Evolutionary conservation across 2,797 vertebrate species (phyloP).

Genomic region (Lateolabrax maculatus): DNA sequence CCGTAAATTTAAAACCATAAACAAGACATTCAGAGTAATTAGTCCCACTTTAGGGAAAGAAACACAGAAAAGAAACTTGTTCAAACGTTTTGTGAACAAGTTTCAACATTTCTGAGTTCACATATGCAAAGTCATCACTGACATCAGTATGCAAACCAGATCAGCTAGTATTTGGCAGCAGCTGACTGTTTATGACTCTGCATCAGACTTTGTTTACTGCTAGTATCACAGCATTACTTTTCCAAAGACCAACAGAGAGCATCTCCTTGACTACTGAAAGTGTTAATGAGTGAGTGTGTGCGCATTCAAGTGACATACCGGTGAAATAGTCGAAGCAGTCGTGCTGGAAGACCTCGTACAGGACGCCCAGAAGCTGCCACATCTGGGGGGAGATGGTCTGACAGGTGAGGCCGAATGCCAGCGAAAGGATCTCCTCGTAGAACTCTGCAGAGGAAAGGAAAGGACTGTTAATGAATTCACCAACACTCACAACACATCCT

Average conservation of each 20-base stretch:
- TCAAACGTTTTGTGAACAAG: too few species aligned
- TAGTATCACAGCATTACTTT: neutral
- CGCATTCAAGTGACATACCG: slow-evolving; percentile 79
- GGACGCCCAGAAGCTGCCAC: slow-evolving; percentile 96
- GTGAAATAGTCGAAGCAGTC: slow-evolving; percentile 98
- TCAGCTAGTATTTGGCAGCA: neutral
- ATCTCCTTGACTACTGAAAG: neutral
- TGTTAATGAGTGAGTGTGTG: too few species aligned
- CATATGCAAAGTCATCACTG: too few species aligned
- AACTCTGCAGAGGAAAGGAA: slow-evolving; percentile 88
- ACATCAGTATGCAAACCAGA: neutral
- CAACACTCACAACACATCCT: neutral
- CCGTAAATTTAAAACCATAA: too few species aligned
- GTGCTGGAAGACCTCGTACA: slow-evolving; percentile 96
- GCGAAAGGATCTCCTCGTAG: slow-evolving; percentile 97
- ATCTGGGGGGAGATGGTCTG: slow-evolving; percentile 96
- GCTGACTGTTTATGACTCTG: neutral
- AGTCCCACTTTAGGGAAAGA: too few species aligned
- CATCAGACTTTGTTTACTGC: neutral
- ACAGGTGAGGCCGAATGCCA: slow-evolving; percentile 96
- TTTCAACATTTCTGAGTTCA: too few species aligned
- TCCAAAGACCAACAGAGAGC: neutral
- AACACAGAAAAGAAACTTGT: too few species aligned
- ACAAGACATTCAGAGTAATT: too few species aligned
- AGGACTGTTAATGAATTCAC: neutral